Evolutionary conservation across 2,113 vertebrate species (phyloP).

Genomic region (Alectura lathami): DNA sequence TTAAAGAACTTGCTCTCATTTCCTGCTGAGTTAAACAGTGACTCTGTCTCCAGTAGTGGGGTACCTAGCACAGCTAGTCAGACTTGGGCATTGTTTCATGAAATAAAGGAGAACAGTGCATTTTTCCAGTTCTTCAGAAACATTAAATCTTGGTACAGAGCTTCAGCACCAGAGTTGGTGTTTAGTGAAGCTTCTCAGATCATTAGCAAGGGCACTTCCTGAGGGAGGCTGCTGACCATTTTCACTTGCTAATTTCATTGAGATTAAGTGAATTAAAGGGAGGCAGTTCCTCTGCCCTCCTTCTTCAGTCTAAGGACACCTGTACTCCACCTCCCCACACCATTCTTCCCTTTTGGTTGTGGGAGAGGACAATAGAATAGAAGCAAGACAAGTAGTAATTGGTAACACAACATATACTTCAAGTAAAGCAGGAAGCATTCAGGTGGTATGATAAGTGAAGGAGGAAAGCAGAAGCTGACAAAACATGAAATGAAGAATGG

Average conservation of each 20-base stretch:
- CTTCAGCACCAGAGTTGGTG: neutral
- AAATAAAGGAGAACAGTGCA: neutral
- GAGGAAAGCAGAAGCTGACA: neutral
- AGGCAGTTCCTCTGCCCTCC: neutral
- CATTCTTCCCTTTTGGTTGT: neutral
- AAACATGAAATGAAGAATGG: neutral
- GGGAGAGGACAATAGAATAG: neutral
- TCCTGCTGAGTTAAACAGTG: neutral
- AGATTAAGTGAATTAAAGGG: neutral
- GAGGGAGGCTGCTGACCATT: neutral
- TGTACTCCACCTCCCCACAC: neutral
- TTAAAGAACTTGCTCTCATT: accelerated
- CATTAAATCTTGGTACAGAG: neutral
- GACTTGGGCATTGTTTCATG: neutral
- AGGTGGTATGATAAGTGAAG: neutral
- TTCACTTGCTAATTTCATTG: neutral
- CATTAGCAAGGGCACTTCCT: neutral
- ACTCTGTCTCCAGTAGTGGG: neutral
- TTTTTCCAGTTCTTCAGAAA: neutral
- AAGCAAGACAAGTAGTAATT: neutral
- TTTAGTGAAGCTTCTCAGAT: neutral
- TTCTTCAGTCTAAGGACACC: neutral
- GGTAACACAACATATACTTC: neutral
- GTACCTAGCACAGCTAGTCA: neutral
- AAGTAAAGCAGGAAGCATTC: neutral